phyloP scores from a whole-genome alignment of 2,888 invertebrate genomes.

The Atrina japonica region DNA sequence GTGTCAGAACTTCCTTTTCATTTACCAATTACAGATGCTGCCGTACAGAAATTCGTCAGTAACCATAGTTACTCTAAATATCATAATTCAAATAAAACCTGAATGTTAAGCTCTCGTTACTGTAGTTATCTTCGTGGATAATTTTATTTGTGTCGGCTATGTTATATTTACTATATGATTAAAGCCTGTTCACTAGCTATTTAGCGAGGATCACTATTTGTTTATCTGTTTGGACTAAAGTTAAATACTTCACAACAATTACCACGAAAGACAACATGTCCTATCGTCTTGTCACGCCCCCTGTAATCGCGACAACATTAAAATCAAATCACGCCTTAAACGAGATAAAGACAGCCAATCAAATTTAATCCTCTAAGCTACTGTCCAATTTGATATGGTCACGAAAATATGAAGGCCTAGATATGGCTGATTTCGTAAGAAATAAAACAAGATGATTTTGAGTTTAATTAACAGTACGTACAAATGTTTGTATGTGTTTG shows the following conservation, averaged over 20 bases:
- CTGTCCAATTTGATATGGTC: slow-evolving; percentile 25
- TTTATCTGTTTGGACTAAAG: slow-evolving; percentile 38
- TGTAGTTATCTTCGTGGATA: background rate
- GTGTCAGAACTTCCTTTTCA: too few relatives aligned
- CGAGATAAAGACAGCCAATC: slow-evolving; percentile 19
- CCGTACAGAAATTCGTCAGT: too few relatives aligned
- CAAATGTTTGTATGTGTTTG: slow-evolving; percentile 42
- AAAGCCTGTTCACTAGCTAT: slow-evolving; percentile 3
- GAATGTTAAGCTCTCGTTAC: background rate
- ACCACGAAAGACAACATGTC: slow-evolving; percentile 24
- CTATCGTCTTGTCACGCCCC: background rate
- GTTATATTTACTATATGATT: background rate
- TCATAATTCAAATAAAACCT: background rate
- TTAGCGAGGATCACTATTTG: slow-evolving; percentile 11
- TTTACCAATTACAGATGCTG: too few relatives aligned
- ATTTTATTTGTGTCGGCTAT: too few relatives aligned
- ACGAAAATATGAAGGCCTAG: slow-evolving; percentile 28
- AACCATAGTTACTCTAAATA: too few relatives aligned
- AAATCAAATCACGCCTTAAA: slow-evolving; percentile 4
- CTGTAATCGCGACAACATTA: background rate
- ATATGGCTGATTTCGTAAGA: slow-evolving; percentile 10
- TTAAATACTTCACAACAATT: slow-evolving; percentile 40
- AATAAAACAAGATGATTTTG: slow-evolving; percentile 33
- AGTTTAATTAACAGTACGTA: slow-evolving; percentile 29
- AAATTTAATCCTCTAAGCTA: slow-evolving; percentile 4